phyloP scores from a whole-genome alignment of 2,113 vertebrate species.

The Australoheros scitulus region DNA sequence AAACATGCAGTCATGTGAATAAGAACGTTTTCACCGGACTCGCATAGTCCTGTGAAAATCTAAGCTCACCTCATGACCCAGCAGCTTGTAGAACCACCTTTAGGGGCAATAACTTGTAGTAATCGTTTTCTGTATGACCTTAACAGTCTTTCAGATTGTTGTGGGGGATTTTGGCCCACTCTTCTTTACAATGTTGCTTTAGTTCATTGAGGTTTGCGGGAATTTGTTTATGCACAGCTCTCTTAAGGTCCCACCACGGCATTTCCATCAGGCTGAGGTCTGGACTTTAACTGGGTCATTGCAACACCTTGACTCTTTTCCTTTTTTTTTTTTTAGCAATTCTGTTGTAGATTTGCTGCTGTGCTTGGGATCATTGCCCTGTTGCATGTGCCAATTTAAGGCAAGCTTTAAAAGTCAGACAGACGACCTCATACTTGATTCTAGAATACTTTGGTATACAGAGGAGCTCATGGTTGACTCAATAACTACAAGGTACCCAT shows the following conservation, averaged over 20 bases:
- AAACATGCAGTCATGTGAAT: not conserved
- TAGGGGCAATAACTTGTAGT: not conserved
- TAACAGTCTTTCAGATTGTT: not conserved
- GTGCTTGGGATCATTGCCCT: not conserved
- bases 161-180: not conserved
- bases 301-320: not conserved
- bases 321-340: not conserved
- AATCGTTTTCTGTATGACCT: not conserved
- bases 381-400: not conserved
- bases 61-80: not conserved
- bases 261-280: not conserved
- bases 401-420: not conserved
- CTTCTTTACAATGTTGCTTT: not conserved
- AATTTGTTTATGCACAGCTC: not conserved
- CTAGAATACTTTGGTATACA: not conserved
- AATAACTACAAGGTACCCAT: not conserved
- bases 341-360: not conserved
- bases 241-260: not conserved
- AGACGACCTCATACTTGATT: not conserved
- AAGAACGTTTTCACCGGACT: not conserved
- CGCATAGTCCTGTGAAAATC: not conserved
- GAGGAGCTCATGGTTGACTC: not conserved
- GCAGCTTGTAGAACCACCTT: not conserved
- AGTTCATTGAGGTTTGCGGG: not conserved
- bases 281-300: not conserved